phyloP scores from a whole-genome alignment of 2,797 vertebrate genomes.

The Orientallactaga sibirica region DNA sequence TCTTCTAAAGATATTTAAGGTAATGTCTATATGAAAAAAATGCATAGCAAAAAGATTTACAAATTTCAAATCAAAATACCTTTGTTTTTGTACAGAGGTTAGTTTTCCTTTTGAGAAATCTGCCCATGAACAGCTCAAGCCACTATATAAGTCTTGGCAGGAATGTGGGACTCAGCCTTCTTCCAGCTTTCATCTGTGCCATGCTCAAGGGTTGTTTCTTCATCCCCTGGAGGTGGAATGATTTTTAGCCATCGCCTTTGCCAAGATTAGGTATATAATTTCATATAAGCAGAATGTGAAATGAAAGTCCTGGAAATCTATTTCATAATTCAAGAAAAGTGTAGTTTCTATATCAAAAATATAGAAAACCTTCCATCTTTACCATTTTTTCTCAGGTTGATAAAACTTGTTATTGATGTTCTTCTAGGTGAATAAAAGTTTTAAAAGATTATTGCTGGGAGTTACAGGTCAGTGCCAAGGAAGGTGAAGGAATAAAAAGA shows the following conservation, averaged over 20 bases:
- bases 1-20: neutral
- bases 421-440: slow-evolving; percentile 20
- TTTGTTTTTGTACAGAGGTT: neutral
- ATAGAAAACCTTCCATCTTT: neutral
- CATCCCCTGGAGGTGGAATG: neutral
- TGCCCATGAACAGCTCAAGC: neutral
- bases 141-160: slow-evolving; percentile 15
- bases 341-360: neutral
- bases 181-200: slow-evolving; percentile 4
- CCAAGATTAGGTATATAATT: neutral
- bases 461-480: too few relatives aligned
- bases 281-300: neutral
- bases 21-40: neutral
- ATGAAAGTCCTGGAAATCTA: neutral
- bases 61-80: neutral
- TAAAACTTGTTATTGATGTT: neutral
- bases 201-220: neutral
- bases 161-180: neutral
- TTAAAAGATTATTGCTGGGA: neutral
- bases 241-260: neutral
- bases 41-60: neutral
- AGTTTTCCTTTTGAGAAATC: slow-evolving; percentile 32
- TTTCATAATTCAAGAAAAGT: neutral
- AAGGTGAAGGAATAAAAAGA: too few relatives aligned
- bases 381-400: neutral